phyloP scores from a whole-genome alignment of 2,888 invertebrate species.

The Trichacis sp. region DNA sequence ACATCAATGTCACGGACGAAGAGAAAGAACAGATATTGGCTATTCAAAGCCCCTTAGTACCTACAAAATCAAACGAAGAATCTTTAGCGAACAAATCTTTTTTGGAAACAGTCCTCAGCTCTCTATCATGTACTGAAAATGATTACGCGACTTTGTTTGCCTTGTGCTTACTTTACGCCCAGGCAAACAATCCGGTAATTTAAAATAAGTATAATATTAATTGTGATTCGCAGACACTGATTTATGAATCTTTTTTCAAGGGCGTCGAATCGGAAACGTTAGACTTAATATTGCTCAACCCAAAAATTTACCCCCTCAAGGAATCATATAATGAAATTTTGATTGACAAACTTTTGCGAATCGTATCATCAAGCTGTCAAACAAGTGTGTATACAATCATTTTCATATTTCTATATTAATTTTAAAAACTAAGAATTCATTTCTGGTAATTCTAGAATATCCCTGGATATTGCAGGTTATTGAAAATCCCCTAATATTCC shows the following conservation, averaged over 20 bases:
- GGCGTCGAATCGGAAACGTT: conserved; percentile 87
- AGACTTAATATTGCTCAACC: conserved; percentile 81
- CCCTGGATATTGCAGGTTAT: too few species aligned
- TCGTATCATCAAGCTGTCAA: conserved; percentile 87
- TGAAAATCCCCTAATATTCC: too few species aligned
- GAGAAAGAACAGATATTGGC: conserved; percentile 81
- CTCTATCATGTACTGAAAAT: conserved; percentile 90
- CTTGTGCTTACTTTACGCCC: conserved; percentile 90
- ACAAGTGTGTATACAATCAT: conserved; percentile 82
- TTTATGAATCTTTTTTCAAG: conserved; percentile 66
- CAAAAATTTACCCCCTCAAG: conserved; percentile 70
- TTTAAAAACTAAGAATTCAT: too few species aligned
- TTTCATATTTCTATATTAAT: too few species aligned
- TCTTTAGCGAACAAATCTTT: conserved; percentile 80
- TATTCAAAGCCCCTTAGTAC: conserved; percentile 54
- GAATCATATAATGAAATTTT: conserved; percentile 84
- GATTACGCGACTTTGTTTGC: conserved; percentile 95
- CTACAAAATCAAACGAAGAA: conserved; percentile 50
- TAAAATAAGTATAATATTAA: conserved; percentile 7
- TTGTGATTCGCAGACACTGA: too few species aligned
- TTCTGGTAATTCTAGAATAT: too few species aligned
- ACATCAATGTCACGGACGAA: conserved; percentile 90
- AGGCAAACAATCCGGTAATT: conserved; percentile 92
- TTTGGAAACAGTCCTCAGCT: conserved; percentile 87
- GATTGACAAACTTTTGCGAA: conserved; percentile 85